Percentiles rank a stretch among this genome's conserved stretches.
Evolutionary conservation across 2,113 vertebrate species (phyloP).

Genomic region (Osmerus eperlanus): DNA sequence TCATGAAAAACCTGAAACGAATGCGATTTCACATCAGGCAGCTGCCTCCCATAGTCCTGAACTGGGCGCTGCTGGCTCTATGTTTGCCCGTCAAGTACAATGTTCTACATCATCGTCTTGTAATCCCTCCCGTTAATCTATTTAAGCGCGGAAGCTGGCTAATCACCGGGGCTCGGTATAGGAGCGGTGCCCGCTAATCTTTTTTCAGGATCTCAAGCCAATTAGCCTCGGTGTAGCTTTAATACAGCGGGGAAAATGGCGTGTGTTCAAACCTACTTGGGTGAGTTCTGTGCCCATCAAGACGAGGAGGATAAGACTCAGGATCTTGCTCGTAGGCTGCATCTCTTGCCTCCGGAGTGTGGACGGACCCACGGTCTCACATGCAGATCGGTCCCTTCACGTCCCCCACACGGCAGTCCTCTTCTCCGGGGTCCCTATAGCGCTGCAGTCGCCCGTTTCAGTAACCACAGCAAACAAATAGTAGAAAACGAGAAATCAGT

Average conservation of each 20-base stretch:
- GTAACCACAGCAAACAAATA: constrained; percentile 73
- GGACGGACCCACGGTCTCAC: constrained; percentile 73
- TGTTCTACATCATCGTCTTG: constrained; percentile 49
- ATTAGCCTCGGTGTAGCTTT: constrained; percentile 42
- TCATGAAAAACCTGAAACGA: not conserved
- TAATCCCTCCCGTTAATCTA: constrained; percentile 64
- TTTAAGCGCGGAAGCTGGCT: constrained; percentile 40
- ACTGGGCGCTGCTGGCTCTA: constrained; percentile 37
- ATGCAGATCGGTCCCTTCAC: constrained; percentile 68
- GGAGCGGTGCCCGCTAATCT: constrained; percentile 42
- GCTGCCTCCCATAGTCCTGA: not conserved
- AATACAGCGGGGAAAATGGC: constrained; percentile 67
- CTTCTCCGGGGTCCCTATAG: constrained; percentile 37
- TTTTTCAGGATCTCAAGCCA: constrained; percentile 32
- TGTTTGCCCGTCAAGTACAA: constrained; percentile 45
- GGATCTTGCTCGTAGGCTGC: constrained; percentile 90
- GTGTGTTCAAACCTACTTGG: constrained; percentile 85
- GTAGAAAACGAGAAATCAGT: constrained; percentile 70
- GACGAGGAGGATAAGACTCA: constrained; percentile 88
- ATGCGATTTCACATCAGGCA: no score
- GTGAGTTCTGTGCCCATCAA: constrained; percentile 96
- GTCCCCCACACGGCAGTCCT: constrained; percentile 56
- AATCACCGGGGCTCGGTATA: constrained; percentile 41
- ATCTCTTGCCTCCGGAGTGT: constrained; percentile 81
- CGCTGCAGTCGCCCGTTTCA: constrained; percentile 25